Conservation (phyloP, 2,113 vertebrate genomes). For the Felis chaus region DNA sequence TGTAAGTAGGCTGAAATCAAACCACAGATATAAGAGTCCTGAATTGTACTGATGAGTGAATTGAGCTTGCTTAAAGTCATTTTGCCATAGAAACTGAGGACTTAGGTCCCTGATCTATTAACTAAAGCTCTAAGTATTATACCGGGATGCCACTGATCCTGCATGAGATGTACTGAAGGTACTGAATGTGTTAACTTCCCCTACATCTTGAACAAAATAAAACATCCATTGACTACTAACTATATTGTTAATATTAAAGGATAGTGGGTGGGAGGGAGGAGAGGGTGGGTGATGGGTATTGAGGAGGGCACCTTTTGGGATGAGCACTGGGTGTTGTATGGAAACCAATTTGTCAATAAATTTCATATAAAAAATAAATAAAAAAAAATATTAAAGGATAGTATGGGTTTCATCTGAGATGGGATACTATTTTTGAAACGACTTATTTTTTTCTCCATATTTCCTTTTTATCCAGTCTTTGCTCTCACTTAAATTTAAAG, state of each 20-base stretch:
- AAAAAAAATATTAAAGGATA: neutral
- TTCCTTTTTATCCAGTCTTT: neutral
- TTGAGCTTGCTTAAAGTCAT: neutral
- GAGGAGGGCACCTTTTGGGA: no score
- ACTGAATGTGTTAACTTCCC: neutral
- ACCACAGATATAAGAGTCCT: neutral
- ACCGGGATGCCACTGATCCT: neutral
- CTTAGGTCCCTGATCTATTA: neutral
- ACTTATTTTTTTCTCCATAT: neutral
- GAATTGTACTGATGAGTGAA: neutral
- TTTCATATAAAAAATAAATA: no score
- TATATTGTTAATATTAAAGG: neutral
- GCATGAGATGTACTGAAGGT: neutral
- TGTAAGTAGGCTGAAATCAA: neutral
- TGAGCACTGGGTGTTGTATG: no score
- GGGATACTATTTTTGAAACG: neutral
- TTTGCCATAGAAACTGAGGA: neutral
- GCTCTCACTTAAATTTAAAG: neutral
- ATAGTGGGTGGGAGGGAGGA: no score
- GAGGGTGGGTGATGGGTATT: no score
- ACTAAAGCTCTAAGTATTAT: neutral
- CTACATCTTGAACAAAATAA: neutral
- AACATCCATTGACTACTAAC: neutral
- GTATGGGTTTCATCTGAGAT: neutral
- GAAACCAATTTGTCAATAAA: no score